phyloP scores from a whole-genome alignment of 2,113 vertebrate genomes.

The Corynorhinus townsendii region DNA sequence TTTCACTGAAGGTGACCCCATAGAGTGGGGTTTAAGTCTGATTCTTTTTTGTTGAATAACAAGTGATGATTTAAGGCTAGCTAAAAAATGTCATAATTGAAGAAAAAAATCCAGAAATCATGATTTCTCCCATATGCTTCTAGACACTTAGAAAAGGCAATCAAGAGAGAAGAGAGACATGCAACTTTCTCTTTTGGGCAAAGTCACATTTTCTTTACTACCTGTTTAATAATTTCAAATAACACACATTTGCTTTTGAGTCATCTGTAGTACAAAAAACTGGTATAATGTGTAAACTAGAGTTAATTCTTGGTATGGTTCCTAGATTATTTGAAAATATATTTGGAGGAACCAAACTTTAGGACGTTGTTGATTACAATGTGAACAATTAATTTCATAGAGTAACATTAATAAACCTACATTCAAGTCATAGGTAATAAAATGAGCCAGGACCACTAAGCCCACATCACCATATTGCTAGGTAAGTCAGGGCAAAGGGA shows the following conservation, averaged over 20 bases:
- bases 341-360: conserved; percentile 33
- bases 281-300: conserved; percentile 43
- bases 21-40: background rate
- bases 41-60: background rate
- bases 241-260: conserved; percentile 36
- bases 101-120: conserved; percentile 1
- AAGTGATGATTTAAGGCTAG: background rate
- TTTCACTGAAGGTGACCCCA: background rate
- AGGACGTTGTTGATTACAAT: background rate
- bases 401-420: background rate
- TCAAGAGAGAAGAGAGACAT: background rate
- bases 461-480: background rate
- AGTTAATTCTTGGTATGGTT: conserved; percentile 40
- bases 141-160: background rate
- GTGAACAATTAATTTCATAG: background rate
- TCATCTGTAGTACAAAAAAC: conserved; percentile 36
- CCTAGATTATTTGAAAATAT: conserved; percentile 49
- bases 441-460: background rate
- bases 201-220: conserved; percentile 48
- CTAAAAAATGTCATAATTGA: background rate
- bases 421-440: background rate
- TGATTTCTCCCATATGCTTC: background rate
- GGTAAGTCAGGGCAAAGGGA: background rate
- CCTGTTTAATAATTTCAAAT: conserved; percentile 28
- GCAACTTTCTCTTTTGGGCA: background rate